A percentile compares a stretch with the other conserved stretches of the same genome.
phyloP scores from a whole-genome alignment of 2,888 invertebrate genomes.

The Ctena decussata region DNA sequence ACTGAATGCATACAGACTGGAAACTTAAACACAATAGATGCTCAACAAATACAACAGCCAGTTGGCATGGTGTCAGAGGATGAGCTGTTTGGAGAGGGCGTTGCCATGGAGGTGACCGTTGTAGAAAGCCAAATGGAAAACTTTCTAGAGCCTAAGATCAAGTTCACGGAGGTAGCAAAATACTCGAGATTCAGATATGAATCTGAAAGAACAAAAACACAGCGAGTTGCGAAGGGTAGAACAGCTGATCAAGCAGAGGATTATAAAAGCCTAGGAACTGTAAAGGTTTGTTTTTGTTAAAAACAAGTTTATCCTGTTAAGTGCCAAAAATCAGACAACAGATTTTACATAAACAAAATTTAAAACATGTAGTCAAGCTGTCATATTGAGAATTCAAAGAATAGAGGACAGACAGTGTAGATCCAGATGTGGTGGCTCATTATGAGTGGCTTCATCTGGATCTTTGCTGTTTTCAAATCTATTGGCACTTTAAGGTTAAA shows the following conservation, averaged over 20 bases:
- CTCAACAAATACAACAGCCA: neutral
- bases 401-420: too few species aligned
- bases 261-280: neutral
- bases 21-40: neutral
- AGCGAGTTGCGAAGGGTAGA: neutral
- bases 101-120: neutral
- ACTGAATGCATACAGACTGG: neutral
- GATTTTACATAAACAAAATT: too few species aligned
- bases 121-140: neutral
- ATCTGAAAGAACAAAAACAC: conserved; percentile 33
- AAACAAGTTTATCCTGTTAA: too few species aligned
- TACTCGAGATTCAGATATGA: conserved; percentile 51
- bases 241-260: neutral
- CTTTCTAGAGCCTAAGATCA: conserved; percentile 13
- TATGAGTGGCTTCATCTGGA: too few species aligned
- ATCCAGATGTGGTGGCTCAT: too few species aligned
- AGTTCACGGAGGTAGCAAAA: conserved; percentile 6
- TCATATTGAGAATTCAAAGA: too few species aligned
- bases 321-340: too few species aligned
- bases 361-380: too few species aligned
- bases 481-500: too few species aligned
- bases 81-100: neutral
- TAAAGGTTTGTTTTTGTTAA: too few species aligned
- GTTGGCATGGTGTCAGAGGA: too few species aligned
- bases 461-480: too few species aligned